Conservation (phyloP, 2,113 vertebrate species). For the Orientallactaga bullata region DNA sequence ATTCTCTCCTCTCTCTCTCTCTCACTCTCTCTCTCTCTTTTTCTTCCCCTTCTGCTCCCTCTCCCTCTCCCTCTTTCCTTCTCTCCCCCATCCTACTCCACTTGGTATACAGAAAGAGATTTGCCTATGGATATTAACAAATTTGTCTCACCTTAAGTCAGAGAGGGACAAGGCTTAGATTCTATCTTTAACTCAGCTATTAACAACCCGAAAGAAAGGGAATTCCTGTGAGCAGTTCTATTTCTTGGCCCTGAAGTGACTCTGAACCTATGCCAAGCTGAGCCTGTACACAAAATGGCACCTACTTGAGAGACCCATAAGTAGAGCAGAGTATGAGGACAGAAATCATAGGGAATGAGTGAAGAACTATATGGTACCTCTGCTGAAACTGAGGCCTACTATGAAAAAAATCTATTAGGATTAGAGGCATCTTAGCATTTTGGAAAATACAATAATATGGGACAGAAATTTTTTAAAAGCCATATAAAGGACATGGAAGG, state of each 20-base stretch:
- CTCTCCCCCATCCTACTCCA: background rate
- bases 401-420: slow-evolving; percentile 11
- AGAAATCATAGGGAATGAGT: slow-evolving; percentile 20
- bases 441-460: slow-evolving; percentile 31
- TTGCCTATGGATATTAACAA: slow-evolving; percentile 40
- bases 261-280: background rate
- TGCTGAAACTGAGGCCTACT: background rate
- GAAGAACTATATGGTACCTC: background rate
- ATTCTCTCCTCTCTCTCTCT: background rate
- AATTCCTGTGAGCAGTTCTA: slow-evolving; percentile 37
- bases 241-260: slow-evolving; percentile 42
- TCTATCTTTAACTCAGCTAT: slow-evolving; percentile 32
- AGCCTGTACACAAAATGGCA: background rate
- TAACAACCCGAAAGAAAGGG: background rate
- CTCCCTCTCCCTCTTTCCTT: background rate
- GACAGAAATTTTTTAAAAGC: slow-evolving; percentile 40
- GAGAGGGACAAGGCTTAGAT: slow-evolving; percentile 34
- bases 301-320: background rate
- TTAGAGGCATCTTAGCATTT: slow-evolving; percentile 14
- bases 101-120: slow-evolving; percentile 46
- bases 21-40: background rate
- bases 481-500: slow-evolving; percentile 3
- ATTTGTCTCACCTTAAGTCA: slow-evolving; percentile 44
- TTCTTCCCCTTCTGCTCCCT: background rate
- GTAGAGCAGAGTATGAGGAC: slow-evolving; percentile 15